Base-by-base conservation (phyloP, 37 sponge, comb jelly and placozoan species). In the Chondrosia reniformis region DNA sequence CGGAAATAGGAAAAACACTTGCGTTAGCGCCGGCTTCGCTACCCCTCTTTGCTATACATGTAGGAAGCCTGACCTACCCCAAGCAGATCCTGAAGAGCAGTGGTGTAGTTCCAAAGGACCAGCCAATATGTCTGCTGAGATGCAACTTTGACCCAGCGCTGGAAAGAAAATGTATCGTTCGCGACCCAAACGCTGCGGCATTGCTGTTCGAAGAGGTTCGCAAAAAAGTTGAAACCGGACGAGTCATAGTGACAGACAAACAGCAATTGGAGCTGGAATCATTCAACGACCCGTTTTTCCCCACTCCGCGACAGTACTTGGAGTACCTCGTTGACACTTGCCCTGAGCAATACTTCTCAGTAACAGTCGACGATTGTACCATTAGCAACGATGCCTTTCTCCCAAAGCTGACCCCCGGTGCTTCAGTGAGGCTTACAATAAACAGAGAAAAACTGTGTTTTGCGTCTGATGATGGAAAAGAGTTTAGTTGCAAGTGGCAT, bases 231-330 rank as follows among this genome's bases (percentile, higher is more conserved):
- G 37, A 40, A 0, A 39, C 41, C 13, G 86, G 75, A 6, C 30
- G n/a, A 13, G 56, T 76, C 2, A 34, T 55, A 22, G 72, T 80
- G 49, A 46, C 59, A 4, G 44, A 19, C 0, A 61, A 65, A 37
- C 66, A 86, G 67, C 24, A 13, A 31, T 32, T 19, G 30, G 59
- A 75, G 34, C 46, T 86, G 17, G 77, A 80, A 55, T 59, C 24
- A 4, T 56, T 71, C 10, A 30, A 67, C 28, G 86, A 86, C 55
- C 86, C 86, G 32, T 54, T 21, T 38, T 86, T 86, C 44, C 81
- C 86, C 19, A 76, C 81, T n/a, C 77, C 76, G 59, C 46, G 81
- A 37, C 86, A 86, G 61, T 86, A 49, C 61, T 52, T 86, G 46
- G 81, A 86, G 34, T 33, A 69, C 21, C n/a, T 69, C n/a, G 42